Conservation (phyloP, 1,140 invertebrate species). For the Sinonovacula constricta region DNA sequence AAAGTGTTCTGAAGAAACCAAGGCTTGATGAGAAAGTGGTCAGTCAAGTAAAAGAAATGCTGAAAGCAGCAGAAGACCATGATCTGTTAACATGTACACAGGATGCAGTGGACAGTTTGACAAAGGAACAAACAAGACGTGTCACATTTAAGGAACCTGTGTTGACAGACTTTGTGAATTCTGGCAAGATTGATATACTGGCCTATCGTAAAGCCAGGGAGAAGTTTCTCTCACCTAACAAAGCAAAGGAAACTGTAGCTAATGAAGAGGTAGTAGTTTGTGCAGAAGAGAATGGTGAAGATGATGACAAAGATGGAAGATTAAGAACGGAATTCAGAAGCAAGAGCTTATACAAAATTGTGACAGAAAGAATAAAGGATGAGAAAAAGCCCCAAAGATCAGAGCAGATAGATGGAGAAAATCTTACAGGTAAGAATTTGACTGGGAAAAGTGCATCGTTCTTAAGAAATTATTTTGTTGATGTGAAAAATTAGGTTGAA, state of each 20-base stretch:
- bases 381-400: too few species aligned
- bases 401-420: too few species aligned
- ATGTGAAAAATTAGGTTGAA: too few species aligned
- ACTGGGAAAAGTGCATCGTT: too few species aligned
- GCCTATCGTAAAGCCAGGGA: slow-evolving; percentile 23
- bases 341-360: too few species aligned
- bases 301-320: too few species aligned
- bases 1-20: background rate
- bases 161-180: slow-evolving; percentile 24
- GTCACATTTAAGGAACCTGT: slow-evolving; percentile 43
- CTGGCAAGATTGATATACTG: slow-evolving; percentile 19
- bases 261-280: background rate
- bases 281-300: background rate
- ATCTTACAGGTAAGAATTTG: too few species aligned
- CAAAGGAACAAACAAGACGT: slow-evolving; percentile 9
- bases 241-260: background rate
- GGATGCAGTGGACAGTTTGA: slow-evolving; percentile 57
- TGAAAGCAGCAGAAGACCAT: slow-evolving; percentile 64
- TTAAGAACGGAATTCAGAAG: too few species aligned
- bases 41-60: background rate
- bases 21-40: background rate
- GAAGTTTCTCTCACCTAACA: too few species aligned
- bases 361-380: too few species aligned
- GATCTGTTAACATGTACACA: slow-evolving; percentile 69
- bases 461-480: too few species aligned